phyloP scores from a whole-genome alignment of 2,888 invertebrate species.

The Phytoseiulus persimilis region DNA sequence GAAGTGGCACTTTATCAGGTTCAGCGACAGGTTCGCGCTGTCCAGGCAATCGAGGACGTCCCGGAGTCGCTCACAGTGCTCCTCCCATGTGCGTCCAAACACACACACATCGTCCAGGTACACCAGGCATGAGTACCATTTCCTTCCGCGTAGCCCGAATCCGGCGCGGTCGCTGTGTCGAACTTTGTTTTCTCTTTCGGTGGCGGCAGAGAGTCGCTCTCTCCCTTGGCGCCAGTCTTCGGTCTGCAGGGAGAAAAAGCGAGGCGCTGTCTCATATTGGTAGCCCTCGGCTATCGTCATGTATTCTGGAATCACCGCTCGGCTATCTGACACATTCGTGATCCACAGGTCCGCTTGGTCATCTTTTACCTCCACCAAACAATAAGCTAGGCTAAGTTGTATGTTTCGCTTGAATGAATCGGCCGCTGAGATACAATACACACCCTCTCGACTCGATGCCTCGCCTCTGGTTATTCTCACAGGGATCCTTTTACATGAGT shows the following conservation, averaged over 20 bases:
- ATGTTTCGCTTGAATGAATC: not conserved
- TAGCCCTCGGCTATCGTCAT: not conserved
- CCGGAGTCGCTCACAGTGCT: conserved; percentile 42
- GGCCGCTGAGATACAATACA: not conserved
- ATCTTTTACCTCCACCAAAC: not conserved
- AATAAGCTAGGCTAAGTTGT: not conserved
- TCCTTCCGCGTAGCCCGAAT: conserved; percentile 44
- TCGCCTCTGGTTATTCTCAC: not conserved
- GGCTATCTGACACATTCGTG: not conserved
- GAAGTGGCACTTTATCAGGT: conserved; percentile 45
- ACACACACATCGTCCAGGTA: conserved; percentile 46
- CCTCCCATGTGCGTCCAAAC: conserved; percentile 43
- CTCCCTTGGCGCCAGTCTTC: not conserved
- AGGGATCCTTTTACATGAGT: not conserved
- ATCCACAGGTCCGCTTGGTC: not conserved
- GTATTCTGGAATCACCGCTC: not conserved
- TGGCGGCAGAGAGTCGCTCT: no score
- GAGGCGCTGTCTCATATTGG: not conserved
- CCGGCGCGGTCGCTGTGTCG: conserved; percentile 45
- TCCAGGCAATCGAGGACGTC: conserved; percentile 43
- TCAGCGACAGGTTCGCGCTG: conserved; percentile 44
- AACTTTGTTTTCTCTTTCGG: conserved; percentile 46
- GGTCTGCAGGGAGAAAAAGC: not conserved
- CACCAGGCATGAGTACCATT: conserved; percentile 44
- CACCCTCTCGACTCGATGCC: not conserved